phyloP scores from a whole-genome alignment of 2,888 invertebrate species.

The Patella pellucida region DNA sequence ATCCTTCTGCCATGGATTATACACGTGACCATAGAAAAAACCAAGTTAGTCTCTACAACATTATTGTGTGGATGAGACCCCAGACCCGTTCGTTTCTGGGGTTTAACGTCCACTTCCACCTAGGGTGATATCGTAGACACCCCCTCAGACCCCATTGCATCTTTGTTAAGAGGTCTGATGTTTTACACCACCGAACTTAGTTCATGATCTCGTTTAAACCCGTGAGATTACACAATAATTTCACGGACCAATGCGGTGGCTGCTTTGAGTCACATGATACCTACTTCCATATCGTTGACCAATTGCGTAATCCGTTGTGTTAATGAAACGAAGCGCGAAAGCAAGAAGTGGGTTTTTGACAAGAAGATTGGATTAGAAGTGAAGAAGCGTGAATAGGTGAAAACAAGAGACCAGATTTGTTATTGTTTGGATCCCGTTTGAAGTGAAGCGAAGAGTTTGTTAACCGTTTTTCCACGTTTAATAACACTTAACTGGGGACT shows the following conservation, averaged over 20 bases:
- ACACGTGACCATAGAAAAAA: no score
- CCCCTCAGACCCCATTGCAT: no score
- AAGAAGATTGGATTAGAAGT: slow-evolving; percentile 1
- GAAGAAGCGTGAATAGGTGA: not conserved
- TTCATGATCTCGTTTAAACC: no score
- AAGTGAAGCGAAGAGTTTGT: slow-evolving; percentile 11
- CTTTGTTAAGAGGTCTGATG: no score
- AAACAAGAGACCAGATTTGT: slow-evolving; percentile 1
- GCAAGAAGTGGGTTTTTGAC: not conserved
- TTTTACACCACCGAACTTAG: no score
- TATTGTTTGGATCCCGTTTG: not conserved
- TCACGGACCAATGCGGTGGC: slow-evolving; percentile 4
- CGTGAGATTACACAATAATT: not conserved
- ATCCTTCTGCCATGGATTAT: no score
- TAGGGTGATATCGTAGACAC: no score
- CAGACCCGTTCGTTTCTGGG: no score
- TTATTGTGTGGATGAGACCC: no score
- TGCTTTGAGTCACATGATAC: slow-evolving; percentile 9
- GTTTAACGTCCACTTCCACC: no score
- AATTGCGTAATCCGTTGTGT: not conserved
- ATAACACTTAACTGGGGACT: not conserved
- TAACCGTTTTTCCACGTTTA: not conserved
- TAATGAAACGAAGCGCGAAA: not conserved
- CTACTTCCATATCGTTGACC: not conserved
- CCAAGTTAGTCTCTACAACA: no score